Conservation (phyloP, 2,888 invertebrate species). For the Scaeva pyrastri region DNA sequence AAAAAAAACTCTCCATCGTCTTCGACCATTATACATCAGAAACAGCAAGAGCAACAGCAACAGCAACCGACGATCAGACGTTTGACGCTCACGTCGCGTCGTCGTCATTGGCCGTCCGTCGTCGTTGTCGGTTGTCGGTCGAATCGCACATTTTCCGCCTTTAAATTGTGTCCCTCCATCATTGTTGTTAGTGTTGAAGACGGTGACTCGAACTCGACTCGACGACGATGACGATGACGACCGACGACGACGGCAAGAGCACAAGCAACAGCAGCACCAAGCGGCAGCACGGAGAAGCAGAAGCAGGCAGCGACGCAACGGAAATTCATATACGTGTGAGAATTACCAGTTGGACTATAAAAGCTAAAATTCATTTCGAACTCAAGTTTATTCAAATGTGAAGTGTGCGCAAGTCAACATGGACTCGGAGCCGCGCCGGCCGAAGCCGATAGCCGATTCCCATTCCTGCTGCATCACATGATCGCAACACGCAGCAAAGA, state of each 20-base stretch:
- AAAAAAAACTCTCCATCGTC: constrained; percentile 59
- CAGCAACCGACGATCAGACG: constrained; percentile 45
- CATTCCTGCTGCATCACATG: constrained; percentile 39
- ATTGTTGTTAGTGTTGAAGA: constrained; percentile 32
- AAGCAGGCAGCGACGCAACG: constrained; percentile 68
- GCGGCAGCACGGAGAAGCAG: constrained; percentile 56
- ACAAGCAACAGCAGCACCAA: constrained; percentile 4
- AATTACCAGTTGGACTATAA: constrained; percentile 81
- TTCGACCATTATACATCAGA: constrained; percentile 56
- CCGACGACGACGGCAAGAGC: constrained; percentile 34
- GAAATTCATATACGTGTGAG: constrained; percentile 78
- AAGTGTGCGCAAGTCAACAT: constrained; percentile 83
- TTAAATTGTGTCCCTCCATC: constrained; percentile 47
- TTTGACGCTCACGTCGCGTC: constrained; percentile 51
- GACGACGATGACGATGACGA: constrained; percentile 34
- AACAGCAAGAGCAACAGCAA: background rate
- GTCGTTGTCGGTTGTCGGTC: background rate
- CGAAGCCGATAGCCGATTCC: background rate
- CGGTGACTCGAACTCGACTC: constrained; percentile 33
- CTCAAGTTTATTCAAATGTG: constrained; percentile 84
- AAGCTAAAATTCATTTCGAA: constrained; percentile 83
- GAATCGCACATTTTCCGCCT: constrained; percentile 41
- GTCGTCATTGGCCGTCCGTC: too few relatives aligned
- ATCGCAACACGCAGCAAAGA: background rate
- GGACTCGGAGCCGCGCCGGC: constrained; percentile 44